Evolutionary conservation across 35 echinoderm and acorn worm genomes (phyloP).

Genomic region (Lytechinus pictus): DNA sequence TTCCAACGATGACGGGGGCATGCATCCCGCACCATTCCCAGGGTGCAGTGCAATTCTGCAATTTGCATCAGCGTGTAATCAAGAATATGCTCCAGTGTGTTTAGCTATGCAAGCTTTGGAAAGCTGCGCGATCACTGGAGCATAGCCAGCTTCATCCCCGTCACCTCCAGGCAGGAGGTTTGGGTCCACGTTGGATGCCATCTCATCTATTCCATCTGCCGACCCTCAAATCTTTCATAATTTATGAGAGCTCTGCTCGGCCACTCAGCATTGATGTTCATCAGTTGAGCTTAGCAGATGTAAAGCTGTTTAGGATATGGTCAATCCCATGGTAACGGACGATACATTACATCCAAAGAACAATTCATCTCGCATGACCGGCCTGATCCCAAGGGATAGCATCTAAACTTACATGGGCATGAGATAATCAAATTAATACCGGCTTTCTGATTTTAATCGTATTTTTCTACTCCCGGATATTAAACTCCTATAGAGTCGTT

Average conservation of each 20-base stretch:
- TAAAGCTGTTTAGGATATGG: background rate
- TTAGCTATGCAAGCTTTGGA: background rate
- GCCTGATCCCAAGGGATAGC: background rate
- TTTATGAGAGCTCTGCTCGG: background rate
- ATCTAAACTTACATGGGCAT: background rate
- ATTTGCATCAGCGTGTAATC: constrained; percentile 1
- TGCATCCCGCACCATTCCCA: background rate
- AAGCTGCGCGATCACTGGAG: background rate
- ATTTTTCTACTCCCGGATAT: background rate
- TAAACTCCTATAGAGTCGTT: background rate
- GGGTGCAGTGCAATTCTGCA: background rate
- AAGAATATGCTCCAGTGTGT: background rate
- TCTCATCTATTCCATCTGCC: background rate
- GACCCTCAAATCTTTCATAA: background rate
- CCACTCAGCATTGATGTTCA: background rate
- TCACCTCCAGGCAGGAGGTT: background rate
- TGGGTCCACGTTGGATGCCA: background rate
- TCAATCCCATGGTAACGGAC: background rate
- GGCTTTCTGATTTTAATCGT: background rate
- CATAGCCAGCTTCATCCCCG: background rate
- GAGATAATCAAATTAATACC: background rate
- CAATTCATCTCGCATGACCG: background rate
- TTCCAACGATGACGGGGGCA: background rate
- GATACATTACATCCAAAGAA: background rate
- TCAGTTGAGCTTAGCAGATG: background rate